Percentiles rank a stretch among this genome's conserved stretches.
Conservation (phyloP, 64 coral and sea anemone species). For the Catalaphyllia jardinei region DNA sequence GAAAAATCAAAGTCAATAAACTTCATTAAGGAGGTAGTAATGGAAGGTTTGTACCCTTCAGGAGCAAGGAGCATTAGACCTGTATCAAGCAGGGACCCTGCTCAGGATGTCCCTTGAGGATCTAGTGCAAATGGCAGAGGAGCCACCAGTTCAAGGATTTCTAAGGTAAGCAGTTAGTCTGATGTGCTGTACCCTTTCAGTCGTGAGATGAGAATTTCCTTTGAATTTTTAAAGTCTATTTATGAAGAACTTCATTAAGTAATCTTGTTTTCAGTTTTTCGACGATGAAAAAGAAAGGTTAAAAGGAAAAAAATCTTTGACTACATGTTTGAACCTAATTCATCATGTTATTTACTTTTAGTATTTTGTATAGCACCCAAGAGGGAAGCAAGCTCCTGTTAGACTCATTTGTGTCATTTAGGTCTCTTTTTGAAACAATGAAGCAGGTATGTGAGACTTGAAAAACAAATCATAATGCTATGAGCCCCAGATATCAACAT, state of each 20-base stretch:
- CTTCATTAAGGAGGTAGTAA: not conserved
- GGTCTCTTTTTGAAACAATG: constrained; percentile 11
- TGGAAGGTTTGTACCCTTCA: not conserved
- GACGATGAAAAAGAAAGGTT: too few relatives aligned
- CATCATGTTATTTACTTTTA: not conserved
- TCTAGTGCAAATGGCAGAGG: constrained; percentile 42
- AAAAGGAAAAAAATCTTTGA: too few relatives aligned
- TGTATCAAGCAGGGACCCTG: constrained; percentile 40
- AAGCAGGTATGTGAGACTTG: not conserved
- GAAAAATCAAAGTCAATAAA: not conserved
- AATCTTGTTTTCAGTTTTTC: too few relatives aligned
- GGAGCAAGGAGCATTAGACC: constrained; percentile 27
- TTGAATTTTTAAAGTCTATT: too few relatives aligned
- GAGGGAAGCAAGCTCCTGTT: constrained; percentile 57
- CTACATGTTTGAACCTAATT: not conserved
- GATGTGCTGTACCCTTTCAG: too few relatives aligned
- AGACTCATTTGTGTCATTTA: constrained; percentile 20
- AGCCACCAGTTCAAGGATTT: constrained; percentile 59
- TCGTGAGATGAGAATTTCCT: too few relatives aligned
- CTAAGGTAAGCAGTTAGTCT: constrained; percentile 41
- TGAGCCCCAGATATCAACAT: too few relatives aligned
- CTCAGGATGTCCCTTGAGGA: constrained; percentile 48
- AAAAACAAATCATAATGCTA: too few relatives aligned
- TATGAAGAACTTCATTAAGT: too few relatives aligned
- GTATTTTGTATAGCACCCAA: constrained; percentile 35